These are phyloP conservation scores for Xestoiulus laeticollis DNA, from an alignment of 2,888 invertebrate genomes.

Conservation along the genomic window DNA sequence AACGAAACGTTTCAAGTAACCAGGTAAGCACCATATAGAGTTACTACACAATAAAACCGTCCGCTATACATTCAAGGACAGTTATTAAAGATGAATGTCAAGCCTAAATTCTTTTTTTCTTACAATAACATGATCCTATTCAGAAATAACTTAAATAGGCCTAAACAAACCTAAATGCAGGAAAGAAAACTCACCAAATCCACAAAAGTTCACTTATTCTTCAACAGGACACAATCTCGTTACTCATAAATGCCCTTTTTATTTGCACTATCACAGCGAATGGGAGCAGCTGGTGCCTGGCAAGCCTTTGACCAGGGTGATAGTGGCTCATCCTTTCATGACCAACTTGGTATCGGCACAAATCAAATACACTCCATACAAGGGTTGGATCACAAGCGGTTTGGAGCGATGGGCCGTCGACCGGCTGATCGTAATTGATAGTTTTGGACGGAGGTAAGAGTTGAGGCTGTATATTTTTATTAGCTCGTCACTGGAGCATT, in stretches of 20 bases:
- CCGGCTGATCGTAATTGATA: constrained; percentile 83
- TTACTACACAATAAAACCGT: neutral
- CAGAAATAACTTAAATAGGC: too few species aligned
- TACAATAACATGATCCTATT: too few species aligned
- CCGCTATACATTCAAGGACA: neutral
- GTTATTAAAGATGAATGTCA: neutral
- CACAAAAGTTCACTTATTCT: neutral
- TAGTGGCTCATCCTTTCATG: constrained; percentile 88
- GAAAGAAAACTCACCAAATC: neutral
- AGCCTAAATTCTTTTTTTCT: too few species aligned
- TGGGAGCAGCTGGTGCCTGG: constrained; percentile 78
- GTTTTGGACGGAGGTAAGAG: constrained; percentile 79
- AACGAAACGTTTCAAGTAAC: constrained; percentile 91
- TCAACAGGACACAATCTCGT: neutral
- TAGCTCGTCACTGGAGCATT: neutral
- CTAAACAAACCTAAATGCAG: too few species aligned
- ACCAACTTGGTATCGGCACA: constrained; percentile 75
- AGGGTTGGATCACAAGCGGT: constrained; percentile 89
- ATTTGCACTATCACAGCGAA: constrained; percentile 69
- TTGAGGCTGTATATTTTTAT: too few species aligned
- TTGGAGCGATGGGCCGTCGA: constrained; percentile 81
- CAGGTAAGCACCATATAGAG: constrained; percentile 68
- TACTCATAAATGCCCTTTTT: neutral
- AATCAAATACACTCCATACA: constrained; percentile 85
- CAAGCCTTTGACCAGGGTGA: constrained; percentile 78